Percentiles rank a stretch among this genome's conserved stretches.
Evolutionary conservation across 2,888 invertebrate species (phyloP).

Genomic region (Nemotelus pantherinus): DNA sequence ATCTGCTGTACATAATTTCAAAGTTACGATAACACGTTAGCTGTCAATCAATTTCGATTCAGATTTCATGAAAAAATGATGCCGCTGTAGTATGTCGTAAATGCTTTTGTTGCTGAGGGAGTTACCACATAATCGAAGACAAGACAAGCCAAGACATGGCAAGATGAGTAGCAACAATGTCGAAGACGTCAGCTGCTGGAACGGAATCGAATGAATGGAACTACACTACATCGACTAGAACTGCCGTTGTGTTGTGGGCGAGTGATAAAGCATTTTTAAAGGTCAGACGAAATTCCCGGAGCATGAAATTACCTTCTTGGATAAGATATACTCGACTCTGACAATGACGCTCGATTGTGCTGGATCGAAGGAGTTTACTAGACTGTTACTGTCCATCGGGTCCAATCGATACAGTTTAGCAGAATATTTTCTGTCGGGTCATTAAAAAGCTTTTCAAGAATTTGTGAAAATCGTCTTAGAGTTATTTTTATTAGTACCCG

Average conservation of each 20-base stretch:
- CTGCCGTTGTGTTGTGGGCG: constrained; percentile 18
- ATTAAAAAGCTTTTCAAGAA: no score
- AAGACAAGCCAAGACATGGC: neutral
- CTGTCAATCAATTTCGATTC: constrained; percentile 30
- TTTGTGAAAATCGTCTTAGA: no score
- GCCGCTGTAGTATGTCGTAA: constrained; percentile 1
- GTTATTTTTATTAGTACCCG: no score
- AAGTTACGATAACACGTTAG: constrained; percentile 18
- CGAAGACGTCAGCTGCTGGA: neutral
- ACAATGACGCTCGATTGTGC: neutral
- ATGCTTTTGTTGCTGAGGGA: neutral
- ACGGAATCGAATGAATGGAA: neutral
- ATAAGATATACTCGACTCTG: neutral
- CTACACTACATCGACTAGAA: neutral
- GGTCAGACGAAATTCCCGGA: constrained; percentile 34
- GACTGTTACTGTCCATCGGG: no score
- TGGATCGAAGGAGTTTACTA: neutral
- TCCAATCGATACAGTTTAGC: no score
- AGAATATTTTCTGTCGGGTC: no score
- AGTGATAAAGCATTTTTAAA: constrained; percentile 37
- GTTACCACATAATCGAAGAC: neutral
- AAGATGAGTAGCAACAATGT: neutral
- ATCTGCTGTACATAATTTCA: neutral
- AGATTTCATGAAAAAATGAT: neutral
- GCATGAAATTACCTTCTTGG: constrained; percentile 30